Base-by-base conservation (phyloP, 2,888 invertebrate species). In the Ormia ochracea region DNA sequence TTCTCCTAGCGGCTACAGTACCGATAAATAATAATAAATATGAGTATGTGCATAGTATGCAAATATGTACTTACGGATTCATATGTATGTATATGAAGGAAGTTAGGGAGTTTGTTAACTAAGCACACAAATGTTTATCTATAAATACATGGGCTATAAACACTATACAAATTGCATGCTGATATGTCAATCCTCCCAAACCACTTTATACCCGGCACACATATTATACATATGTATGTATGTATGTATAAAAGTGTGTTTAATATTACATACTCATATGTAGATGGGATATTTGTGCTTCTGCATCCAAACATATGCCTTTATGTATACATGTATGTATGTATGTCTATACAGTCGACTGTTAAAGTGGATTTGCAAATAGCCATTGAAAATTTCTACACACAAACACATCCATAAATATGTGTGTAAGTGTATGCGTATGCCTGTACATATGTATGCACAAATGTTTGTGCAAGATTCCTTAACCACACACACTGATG, bases 121-220 rank as follows among this genome's bases (percentile, higher is more conserved):
- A 36, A 56, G 17, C 17, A 41, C 28, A 28, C 3, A 28, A 28
- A 4, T 4, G 6, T 33, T 1, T 33, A 33, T 33, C 6, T 31
- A 48, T 21, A 4, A 36, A 38, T 23, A 41, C 1, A 7, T 26
- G 26, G 4, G n/a, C 2, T 38, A 38, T 14, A 23, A 72, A 52
- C 65, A 50, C 45, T 52, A 61, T 48, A 45, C 66, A 72, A 73
- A 78, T 72, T 68, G 21, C 72, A 54, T 61, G 68, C 56, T 38
- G 61, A 73, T 41, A 56, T 73, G 68, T 58, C 61, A 68, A 69
- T 68, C 21, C 50, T 63, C 31, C 26, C 9, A 65, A 69, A 74
- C 56, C 50, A 69, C 58, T 72, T 66, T 48, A 63, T 36, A 69
- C 31, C 14, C 33, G 23, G 14, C 65, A 63, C 19, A 31, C 31